phyloP scores from a whole-genome alignment of 1,140 invertebrate genomes.

The Temnothorax longispinosus region DNA sequence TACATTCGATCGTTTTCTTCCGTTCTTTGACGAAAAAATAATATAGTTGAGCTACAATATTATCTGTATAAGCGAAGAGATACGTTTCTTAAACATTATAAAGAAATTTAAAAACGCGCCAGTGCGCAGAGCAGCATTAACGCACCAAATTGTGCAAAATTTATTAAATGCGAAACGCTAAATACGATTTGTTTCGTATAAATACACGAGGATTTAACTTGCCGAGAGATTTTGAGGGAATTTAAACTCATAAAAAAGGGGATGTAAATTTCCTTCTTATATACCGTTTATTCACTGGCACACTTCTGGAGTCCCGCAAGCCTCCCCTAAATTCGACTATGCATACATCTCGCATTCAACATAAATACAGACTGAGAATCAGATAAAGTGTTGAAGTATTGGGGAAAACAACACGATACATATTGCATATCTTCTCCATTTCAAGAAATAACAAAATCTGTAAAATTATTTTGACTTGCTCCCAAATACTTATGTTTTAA shows the following conservation, averaged over 20 bases:
- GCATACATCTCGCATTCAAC: conserved; percentile 25
- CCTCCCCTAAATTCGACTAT: conserved; percentile 29
- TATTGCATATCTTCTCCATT: not conserved
- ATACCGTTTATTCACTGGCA: conserved; percentile 40
- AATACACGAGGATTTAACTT: not conserved
- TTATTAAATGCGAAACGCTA: conserved; percentile 9
- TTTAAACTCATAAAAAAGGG: conserved; percentile 35
- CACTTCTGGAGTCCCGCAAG: conserved; percentile 29
- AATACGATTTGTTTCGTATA: conserved; percentile 35
- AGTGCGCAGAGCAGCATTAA: not conserved
- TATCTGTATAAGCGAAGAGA: not conserved
- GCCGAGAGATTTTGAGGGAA: conserved; percentile 10
- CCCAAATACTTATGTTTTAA: too few relatives aligned
- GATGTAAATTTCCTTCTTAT: conserved; percentile 29
- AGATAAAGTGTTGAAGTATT: conserved; percentile 22
- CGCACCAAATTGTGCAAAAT: not conserved
- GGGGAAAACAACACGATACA: not conserved
- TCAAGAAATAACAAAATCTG: too few relatives aligned
- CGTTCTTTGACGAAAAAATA: not conserved
- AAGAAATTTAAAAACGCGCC: not conserved
- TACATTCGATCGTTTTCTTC: not conserved
- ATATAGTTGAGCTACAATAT: not conserved
- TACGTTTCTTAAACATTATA: not conserved
- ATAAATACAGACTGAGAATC: conserved; percentile 39
- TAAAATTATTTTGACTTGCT: too few relatives aligned